Conservation (phyloP, 2,113 vertebrate species). For the Cranoglanis bouderius region DNA sequence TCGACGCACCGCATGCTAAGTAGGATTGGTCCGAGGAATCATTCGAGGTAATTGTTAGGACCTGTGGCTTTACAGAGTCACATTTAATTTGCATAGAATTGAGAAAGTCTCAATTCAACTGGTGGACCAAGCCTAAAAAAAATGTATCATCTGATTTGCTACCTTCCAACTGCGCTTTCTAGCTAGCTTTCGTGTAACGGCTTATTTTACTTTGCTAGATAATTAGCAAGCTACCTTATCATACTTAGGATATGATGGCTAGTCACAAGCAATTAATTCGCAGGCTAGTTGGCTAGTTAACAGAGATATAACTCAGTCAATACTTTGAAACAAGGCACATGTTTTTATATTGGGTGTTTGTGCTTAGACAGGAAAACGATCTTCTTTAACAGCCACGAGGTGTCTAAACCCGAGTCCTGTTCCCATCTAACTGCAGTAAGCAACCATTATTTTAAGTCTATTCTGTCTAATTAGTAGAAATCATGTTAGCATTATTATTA, state of each 20-base stretch:
- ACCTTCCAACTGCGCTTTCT: neutral
- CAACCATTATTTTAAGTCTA: neutral
- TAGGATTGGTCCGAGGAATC: neutral
- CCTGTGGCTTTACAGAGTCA: too few relatives aligned
- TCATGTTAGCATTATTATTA: neutral
- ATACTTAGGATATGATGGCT: neutral
- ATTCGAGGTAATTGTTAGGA: neutral
- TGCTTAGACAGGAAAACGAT: slow-evolving; percentile 71
- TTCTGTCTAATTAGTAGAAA: neutral
- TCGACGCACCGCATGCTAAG: neutral
- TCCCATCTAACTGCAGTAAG: slow-evolving; percentile 75
- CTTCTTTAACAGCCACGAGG: slow-evolving; percentile 79
- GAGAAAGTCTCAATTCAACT: neutral
- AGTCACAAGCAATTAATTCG: neutral
- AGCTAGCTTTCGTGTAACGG: neutral
- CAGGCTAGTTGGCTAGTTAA: neutral
- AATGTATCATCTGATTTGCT: neutral
- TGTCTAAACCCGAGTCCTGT: slow-evolving; percentile 76
- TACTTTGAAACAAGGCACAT: neutral
- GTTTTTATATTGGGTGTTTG: neutral
- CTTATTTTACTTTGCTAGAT: neutral
- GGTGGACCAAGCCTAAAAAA: neutral
- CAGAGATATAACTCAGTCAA: neutral
- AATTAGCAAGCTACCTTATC: neutral
- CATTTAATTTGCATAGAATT: neutral